Evolutionary conservation across 1,140 invertebrate species (phyloP).

Genomic region (Zaprionus vittiger): DNA sequence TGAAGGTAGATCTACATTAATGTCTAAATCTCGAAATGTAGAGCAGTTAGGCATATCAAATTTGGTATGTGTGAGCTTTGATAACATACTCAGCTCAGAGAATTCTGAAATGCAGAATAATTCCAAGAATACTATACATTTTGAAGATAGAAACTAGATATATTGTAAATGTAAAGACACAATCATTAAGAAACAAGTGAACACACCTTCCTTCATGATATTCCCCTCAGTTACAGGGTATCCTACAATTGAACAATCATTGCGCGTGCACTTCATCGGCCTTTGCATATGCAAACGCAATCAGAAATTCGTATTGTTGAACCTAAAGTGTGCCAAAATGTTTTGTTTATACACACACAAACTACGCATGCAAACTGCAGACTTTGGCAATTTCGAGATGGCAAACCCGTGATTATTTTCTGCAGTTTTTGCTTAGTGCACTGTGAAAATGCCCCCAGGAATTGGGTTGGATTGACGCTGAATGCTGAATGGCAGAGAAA

Average conservation of each 20-base stretch:
- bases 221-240: background rate
- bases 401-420: constrained; percentile 13
- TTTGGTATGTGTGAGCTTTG: background rate
- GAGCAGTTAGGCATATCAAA: background rate
- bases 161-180: no score
- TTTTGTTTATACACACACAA: constrained; percentile 16
- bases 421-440: constrained; percentile 4
- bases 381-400: constrained; percentile 20
- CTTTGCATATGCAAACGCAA: constrained; percentile 10
- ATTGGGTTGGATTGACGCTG: constrained; percentile 45
- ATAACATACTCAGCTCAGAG: background rate
- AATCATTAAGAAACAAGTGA: no score
- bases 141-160: no score
- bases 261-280: background rate
- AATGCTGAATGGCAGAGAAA: constrained; percentile 24
- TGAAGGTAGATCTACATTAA: background rate
- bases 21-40: background rate
- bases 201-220: background rate
- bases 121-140: no score
- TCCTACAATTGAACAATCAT: background rate
- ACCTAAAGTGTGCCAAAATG: constrained; percentile 34
- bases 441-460: constrained; percentile 35
- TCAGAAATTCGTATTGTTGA: constrained; percentile 35
- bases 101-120: background rate
- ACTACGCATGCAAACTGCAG: constrained; percentile 12